A percentile compares a stretch with the other conserved stretches of the same genome.
phyloP scores from a whole-genome alignment of 1,140 invertebrate species.

The Lysiphlebus fabarum region DNA sequence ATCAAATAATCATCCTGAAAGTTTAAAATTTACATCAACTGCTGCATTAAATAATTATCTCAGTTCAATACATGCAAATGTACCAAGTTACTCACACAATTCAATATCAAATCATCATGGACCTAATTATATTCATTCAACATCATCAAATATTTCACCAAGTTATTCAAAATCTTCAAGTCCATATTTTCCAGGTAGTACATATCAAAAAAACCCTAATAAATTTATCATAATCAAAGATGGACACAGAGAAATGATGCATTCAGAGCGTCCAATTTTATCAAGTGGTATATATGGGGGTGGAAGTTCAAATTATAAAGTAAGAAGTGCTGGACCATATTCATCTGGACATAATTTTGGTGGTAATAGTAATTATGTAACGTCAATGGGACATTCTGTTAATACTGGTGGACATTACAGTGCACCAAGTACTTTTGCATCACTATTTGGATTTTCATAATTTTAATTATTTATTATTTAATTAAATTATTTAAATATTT shows the following conservation, averaged over 20 bases:
- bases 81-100: too few relatives aligned
- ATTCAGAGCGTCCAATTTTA: conserved; percentile 19
- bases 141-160: conserved; percentile 23
- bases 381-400: conserved; percentile 19
- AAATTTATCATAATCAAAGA: conserved; percentile 34
- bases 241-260: conserved; percentile 18
- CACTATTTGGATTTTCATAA: conserved; percentile 15
- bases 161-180: conserved; percentile 27
- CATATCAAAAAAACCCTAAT: conserved; percentile 26
- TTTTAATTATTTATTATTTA: not conserved
- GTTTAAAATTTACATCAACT: not conserved
- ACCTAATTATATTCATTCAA: not conserved
- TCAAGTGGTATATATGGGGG: conserved; percentile 22
- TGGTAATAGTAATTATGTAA: conserved; percentile 7
- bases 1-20: not conserved
- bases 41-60: not conserved
- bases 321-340: conserved; percentile 21
- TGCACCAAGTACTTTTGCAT: not conserved
- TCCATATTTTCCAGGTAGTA: conserved; percentile 21
- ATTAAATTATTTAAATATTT: too few relatives aligned
- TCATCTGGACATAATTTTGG: conserved; percentile 18
- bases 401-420: conserved; percentile 3
- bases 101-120: not conserved
- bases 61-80: not conserved
- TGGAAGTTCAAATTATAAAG: conserved; percentile 20